Evolutionary conservation across 2,888 invertebrate species (phyloP), one percentile per base, ranked within the genome.

Genomic region (Alsophila aescularia): DNA sequence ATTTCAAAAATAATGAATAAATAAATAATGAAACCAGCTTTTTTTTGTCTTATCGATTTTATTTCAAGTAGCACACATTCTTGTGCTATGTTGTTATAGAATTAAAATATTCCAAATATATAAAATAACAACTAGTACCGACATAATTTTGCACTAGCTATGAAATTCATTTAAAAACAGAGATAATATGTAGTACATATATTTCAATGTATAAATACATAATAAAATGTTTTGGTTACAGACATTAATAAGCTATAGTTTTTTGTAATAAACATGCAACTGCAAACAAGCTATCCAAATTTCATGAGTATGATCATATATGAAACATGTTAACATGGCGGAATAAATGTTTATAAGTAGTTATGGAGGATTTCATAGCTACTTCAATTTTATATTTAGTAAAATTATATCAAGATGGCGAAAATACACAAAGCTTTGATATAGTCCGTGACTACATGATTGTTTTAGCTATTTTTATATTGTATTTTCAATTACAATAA

Each of bases 61-160:
- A 85, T 78, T 81, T 81, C 75, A 81, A 79, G 77, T 79, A 87
- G 88, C 88, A 87, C 86, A 79, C 79, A 72, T 65, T 77, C 60
- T 82, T 87, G 88, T 87, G 88, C 87, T 79, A 73, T 73, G 72
- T 72, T 77, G 78, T 87, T 83, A 88, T 83, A 85, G 79, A 83
- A 77, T 82, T 77, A 80, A 77, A 55, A 77, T 81, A 54, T 75
- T 81, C 72, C n/a, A n/a, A 57, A 42, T 48, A 75, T 72, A 77
- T 78, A 79, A 77, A 79, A 80, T 79, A 83, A 61, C 72, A 80
- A 80, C 78, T 81, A 79, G 79, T 78, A 79, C 60, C 72, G 81
- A 83, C 79, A 77, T 79, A 81, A 80, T 88, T 87, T 87, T 88
- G 87, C 87, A 81, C 73, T 80, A 83, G 75, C 79, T 72, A 75